Base-by-base conservation (phyloP, 2,797 vertebrate species). In the Acrossocheilus fasciatus region DNA sequence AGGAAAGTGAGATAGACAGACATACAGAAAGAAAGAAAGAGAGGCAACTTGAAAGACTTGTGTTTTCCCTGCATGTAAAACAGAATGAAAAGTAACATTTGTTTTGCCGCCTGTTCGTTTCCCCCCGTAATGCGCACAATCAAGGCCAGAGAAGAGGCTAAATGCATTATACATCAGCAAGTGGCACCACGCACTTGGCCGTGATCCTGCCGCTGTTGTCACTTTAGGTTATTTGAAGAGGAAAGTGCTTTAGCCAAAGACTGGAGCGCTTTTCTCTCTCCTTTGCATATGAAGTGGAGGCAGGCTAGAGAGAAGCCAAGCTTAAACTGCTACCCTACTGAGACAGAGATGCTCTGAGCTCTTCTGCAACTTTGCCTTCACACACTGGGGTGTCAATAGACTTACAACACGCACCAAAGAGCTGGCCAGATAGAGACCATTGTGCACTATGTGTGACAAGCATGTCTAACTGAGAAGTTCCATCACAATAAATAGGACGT, bases 281-380 rank as follows among this genome's bases (percentile, higher is more conserved):
- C 93, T 95, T 95, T 95, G 95, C 94, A 96, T 95, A 95, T 95
- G 93, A 95, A 96, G 95, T 94, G 93, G 94, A 95, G 93, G 93
- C 91, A 89, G 91, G 91, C 92, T 89, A 89, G 89, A 90, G 91
- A 92, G 86, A 91, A 94, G 94, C 92, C 92, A 93, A 93, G 90
- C 90, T 90, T 91, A 90, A 91, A 90, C 89, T 91, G 92, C 90
- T 91, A 91, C 91, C 91, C 90, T 79, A 59, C 68, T 50, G 59
- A 57, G 72, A 90, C 88, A 84, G 54, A 84, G 66, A 57, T 73
- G 36, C 52, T 82, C 52, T 73, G 36, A 72, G 81, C 47, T 41
- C 50, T 41, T 82, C 91, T 86, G 26, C 43, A 82, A 84, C 54
- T 86, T 82, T 68, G 74, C 45, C 66, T 72, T 73, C 41, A 81